Conservation (phyloP, 2,113 vertebrate species). For the Acrocephalus kingi region DNA sequence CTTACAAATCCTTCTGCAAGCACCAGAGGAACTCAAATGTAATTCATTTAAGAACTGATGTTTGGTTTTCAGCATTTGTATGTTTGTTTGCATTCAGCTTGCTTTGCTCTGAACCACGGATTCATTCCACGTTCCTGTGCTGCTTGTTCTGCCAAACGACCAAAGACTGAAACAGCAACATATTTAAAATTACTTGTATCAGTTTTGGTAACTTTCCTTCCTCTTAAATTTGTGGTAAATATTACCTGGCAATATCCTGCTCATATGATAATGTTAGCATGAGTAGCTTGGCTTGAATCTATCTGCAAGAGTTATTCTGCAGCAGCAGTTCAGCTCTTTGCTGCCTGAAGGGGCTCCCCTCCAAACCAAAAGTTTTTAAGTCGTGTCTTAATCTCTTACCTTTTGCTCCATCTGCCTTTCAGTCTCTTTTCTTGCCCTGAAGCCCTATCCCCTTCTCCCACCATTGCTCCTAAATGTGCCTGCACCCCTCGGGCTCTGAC, state of each 20-base stretch:
- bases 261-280: slow-evolving; percentile 2
- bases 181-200: not conserved
- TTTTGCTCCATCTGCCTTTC: not conserved
- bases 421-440: not conserved
- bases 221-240: not conserved
- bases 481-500: slow-evolving; percentile 70
- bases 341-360: not conserved
- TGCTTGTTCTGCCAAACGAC: not conserved
- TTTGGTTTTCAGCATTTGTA: not conserved
- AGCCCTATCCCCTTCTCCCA: not conserved
- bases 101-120: not conserved
- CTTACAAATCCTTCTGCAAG: not conserved
- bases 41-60: not conserved
- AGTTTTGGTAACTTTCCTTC: not conserved
- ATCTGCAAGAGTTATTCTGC: not conserved
- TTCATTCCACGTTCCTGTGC: not conserved
- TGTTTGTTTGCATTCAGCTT: not conserved
- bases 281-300: not conserved
- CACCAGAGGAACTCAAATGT: not conserved
- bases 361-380: not conserved
- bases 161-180: not conserved
- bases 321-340: slow-evolving; percentile 2
- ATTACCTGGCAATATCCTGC: not conserved
- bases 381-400: not conserved
- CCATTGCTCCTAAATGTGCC: slow-evolving; percentile 20